Conservation (phyloP, 2,113 vertebrate species). For the Plotosus lineatus region DNA sequence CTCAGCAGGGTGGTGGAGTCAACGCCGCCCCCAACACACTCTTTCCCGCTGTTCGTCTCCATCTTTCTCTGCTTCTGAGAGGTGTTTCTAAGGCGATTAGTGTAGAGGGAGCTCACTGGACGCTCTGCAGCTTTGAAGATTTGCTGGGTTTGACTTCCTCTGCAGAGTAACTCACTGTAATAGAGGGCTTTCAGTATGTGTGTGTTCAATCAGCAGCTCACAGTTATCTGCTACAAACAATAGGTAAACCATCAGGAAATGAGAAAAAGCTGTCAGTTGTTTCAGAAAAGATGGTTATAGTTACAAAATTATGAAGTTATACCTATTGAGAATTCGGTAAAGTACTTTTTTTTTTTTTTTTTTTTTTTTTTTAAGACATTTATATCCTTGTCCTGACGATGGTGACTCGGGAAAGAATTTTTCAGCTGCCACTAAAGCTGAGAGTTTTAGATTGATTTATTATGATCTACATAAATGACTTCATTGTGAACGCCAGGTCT, state of each 20-base stretch:
- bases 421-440: not conserved
- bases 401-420: too few relatives aligned
- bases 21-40: conserved; percentile 23
- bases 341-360: too few relatives aligned
- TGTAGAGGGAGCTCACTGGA: conserved; percentile 18
- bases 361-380: too few relatives aligned
- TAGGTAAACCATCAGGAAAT: not conserved
- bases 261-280: not conserved
- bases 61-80: conserved; percentile 34
- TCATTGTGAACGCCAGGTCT: too few relatives aligned
- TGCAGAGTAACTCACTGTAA: conserved; percentile 32
- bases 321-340: too few relatives aligned
- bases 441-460: not conserved
- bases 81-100: conserved; percentile 53
- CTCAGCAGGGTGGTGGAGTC: conserved; percentile 44
- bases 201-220: conserved; percentile 26
- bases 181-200: conserved; percentile 8
- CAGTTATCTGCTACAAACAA: not conserved
- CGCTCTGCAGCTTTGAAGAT: conserved; percentile 51
- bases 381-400: not conserved
- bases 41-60: conserved; percentile 27
- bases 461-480: not conserved
- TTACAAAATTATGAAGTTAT: not conserved
- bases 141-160: conserved; percentile 30
- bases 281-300: not conserved